A percentile compares a stretch with the other conserved stretches of the same genome.
Evolutionary conservation across 2,797 vertebrate species (phyloP).

Genomic region (Hephaestus fuliginosus): DNA sequence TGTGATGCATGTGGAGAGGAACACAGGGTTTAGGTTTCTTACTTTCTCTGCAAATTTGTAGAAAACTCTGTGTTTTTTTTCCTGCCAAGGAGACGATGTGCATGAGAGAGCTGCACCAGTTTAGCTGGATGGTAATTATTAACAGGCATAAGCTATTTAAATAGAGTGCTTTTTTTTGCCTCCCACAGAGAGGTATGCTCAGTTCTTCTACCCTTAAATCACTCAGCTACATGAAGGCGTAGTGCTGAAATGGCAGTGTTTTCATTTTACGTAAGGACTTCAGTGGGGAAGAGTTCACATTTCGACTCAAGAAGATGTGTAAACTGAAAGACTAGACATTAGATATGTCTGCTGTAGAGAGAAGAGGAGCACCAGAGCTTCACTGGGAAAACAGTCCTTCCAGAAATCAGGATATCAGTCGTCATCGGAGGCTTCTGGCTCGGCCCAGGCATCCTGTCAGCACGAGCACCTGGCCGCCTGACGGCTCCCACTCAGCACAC

Average conservation of each 20-base stretch:
- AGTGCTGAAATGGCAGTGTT: not conserved
- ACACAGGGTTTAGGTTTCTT: slow-evolving; percentile 48
- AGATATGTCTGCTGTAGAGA: slow-evolving; percentile 61
- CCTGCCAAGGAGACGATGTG: slow-evolving; percentile 35
- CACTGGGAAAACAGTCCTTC: slow-evolving; percentile 38
- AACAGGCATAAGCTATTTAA: slow-evolving; percentile 75
- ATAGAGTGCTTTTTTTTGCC: slow-evolving; percentile 55
- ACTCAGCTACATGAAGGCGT: not conserved
- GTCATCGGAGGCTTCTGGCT: slow-evolving; percentile 37
- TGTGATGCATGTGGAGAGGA: slow-evolving; percentile 9
- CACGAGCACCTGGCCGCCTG: slow-evolving; percentile 56
- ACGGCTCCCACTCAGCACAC: slow-evolving; percentile 47
- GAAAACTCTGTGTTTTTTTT: not conserved
- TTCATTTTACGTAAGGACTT: not conserved
- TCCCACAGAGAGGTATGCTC: slow-evolving; percentile 62
- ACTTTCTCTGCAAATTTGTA: slow-evolving; percentile 69
- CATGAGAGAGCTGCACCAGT: slow-evolving; percentile 49
- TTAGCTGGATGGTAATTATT: slow-evolving; percentile 82
- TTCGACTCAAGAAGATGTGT: slow-evolving; percentile 14
- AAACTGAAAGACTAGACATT: slow-evolving; percentile 1
- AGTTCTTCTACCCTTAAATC: slow-evolving; percentile 5
- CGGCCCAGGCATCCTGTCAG: slow-evolving; percentile 47
- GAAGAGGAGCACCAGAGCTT: slow-evolving; percentile 29
- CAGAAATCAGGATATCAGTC: slow-evolving; percentile 53
- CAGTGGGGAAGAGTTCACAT: not conserved